Conservation (phyloP, 23 tunicate genomes). For the Phallusia fumigata region DNA sequence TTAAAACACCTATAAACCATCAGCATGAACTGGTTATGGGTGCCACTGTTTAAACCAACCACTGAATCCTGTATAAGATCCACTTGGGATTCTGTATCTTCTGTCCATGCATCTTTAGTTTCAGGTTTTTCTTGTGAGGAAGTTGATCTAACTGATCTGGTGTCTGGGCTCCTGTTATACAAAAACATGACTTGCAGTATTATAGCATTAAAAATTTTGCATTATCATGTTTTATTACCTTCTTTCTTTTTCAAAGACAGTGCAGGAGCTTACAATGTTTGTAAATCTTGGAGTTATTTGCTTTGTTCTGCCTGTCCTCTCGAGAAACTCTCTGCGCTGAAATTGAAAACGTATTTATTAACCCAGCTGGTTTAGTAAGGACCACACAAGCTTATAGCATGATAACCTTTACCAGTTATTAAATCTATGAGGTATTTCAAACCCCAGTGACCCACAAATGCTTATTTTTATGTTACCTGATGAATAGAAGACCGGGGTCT, state of each 20-base stretch:
- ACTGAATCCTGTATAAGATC: no score
- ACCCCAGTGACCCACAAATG: no score
- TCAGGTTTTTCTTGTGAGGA: not conserved
- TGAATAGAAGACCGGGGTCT: conserved; percentile 45
- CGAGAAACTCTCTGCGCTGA: conserved; percentile 13
- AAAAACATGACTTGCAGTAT: not conserved
- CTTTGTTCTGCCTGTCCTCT: not conserved
- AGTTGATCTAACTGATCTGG: conserved; percentile 3
- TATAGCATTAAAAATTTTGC: not conserved
- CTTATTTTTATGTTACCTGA: conserved; percentile 19
- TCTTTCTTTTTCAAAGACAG: not conserved
- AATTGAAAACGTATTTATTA: no score
- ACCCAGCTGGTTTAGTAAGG: no score
- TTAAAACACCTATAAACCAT: no score
- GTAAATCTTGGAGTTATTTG: not conserved
- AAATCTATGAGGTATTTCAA: no score
- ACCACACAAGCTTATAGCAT: not conserved
- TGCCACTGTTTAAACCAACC: no score
- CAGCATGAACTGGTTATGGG: no score
- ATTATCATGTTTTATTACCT: not conserved
- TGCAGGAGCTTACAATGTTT: conserved; percentile 17
- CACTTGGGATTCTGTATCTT: not conserved
- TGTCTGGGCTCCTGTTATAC: not conserved
- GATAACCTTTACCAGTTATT: no score
- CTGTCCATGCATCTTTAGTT: conserved; percentile 9